Evolutionary conservation across 1,140 invertebrate species (phyloP).

Genomic region (Pristionchus pacificus): DNA sequence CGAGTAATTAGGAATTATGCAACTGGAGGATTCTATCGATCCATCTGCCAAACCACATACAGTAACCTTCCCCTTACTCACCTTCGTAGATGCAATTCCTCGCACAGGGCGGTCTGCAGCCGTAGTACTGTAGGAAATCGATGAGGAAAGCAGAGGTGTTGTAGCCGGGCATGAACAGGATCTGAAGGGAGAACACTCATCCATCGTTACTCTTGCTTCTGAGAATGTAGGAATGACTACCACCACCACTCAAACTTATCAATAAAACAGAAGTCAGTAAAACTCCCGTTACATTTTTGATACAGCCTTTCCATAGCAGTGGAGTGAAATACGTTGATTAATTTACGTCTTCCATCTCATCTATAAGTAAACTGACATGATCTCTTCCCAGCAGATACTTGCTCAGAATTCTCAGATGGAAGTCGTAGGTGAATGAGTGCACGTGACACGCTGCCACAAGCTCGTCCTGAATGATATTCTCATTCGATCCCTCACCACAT

Average conservation of each 20-base stretch:
- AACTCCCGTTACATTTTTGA: too few relatives aligned
- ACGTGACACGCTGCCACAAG: constrained; percentile 64
- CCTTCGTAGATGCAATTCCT: constrained; percentile 73
- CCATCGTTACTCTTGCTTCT: too few relatives aligned
- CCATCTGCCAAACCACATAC: neutral
- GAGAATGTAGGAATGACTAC: too few relatives aligned
- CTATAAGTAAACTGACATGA: constrained; percentile 22
- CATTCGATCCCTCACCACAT: constrained; percentile 16
- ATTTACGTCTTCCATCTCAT: too few relatives aligned
- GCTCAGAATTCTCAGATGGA: constrained; percentile 73
- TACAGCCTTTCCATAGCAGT: too few relatives aligned
- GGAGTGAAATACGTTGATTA: too few relatives aligned
- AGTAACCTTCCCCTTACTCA: constrained; percentile 44
- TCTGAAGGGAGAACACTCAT: too few relatives aligned
- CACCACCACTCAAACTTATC: too few relatives aligned
- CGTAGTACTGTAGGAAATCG: constrained; percentile 79
- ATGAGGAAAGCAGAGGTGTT: constrained; percentile 69
- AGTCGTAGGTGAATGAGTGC: constrained; percentile 83
- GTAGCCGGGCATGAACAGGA: constrained; percentile 69
- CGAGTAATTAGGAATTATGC: constrained; percentile 1
- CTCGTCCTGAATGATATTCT: constrained; percentile 43
- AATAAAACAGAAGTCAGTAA: too few relatives aligned
- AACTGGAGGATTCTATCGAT: constrained; percentile 22
- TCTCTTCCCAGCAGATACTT: constrained; percentile 68
- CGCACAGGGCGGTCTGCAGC: constrained; percentile 76